Evolutionary conservation across 2,797 vertebrate genomes (phyloP).

Genomic region (Eremophila alpestris): DNA sequence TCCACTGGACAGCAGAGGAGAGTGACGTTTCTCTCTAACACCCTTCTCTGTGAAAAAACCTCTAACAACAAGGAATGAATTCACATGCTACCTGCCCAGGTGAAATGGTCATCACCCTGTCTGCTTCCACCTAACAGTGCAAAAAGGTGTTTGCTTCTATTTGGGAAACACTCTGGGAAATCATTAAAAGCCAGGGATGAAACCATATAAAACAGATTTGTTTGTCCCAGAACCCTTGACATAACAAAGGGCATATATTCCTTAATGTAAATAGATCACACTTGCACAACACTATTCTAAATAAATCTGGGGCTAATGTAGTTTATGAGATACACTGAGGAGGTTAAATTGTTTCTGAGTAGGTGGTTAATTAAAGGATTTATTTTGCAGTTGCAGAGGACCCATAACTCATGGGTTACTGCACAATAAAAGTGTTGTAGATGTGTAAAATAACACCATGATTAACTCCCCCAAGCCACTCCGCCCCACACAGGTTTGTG

Average conservation of each 20-base stretch:
- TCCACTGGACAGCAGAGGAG: neutral
- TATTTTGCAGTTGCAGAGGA: conserved; percentile 71
- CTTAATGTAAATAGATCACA: conserved; percentile 52
- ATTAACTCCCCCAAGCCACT: conserved; percentile 50
- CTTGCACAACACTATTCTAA: conserved; percentile 38
- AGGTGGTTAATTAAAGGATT: conserved; percentile 74
- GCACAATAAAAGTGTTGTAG: conserved; percentile 72
- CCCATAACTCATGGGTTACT: conserved; percentile 69
- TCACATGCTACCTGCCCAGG: neutral
- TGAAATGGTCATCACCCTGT: neutral
- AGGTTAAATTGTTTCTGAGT: conserved; percentile 71
- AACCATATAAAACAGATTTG: conserved; percentile 21
- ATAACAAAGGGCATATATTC: conserved; percentile 6
- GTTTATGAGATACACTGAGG: conserved; percentile 65
- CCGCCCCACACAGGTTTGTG: neutral
- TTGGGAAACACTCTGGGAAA: neutral
- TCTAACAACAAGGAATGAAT: neutral
- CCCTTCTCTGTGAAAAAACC: neutral
- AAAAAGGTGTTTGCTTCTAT: neutral
- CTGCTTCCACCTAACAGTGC: neutral
- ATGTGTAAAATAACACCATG: conserved; percentile 66
- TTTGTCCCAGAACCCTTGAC: neutral
- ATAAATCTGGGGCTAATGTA: conserved; percentile 64
- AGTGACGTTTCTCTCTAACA: neutral
- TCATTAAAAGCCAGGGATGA: neutral